These are phyloP conservation scores for Xenus cinereus DNA, from an alignment of 2,113 vertebrate species.

Conservation along the genomic window DNA sequence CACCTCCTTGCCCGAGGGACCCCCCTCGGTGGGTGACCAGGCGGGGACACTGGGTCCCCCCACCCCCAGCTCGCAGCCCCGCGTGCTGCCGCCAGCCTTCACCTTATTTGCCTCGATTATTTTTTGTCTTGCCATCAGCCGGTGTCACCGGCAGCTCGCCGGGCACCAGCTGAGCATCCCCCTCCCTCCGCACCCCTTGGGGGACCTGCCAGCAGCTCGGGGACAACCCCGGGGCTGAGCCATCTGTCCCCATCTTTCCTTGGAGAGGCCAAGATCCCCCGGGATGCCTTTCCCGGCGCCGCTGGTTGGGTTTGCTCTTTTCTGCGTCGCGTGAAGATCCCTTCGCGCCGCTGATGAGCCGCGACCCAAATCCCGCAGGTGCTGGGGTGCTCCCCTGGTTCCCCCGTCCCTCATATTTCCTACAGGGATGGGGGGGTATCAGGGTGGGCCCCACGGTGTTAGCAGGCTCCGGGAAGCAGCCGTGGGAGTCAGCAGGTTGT, in stretches of 20 bases:
- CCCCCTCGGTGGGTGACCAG: fast-evolving
- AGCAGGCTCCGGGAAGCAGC: neutral
- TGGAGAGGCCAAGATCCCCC: neutral
- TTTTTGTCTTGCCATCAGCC: neutral
- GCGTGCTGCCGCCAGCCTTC: neutral
- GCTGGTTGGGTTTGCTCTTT: neutral
- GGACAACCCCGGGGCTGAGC: neutral
- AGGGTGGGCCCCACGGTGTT: neutral
- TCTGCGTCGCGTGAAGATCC: neutral
- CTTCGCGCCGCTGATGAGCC: fast-evolving
- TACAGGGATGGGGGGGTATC: neutral
- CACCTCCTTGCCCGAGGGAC: neutral
- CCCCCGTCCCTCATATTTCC: neutral
- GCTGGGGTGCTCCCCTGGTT: fast-evolving
- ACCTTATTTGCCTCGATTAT: neutral
- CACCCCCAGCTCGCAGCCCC: fast-evolving
- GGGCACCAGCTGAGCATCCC: neutral
- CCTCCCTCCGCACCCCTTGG: neutral
- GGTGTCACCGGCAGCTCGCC: fast-evolving
- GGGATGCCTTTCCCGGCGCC: neutral
- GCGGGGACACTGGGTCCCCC: neutral
- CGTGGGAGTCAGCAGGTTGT: neutral
- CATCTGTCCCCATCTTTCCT: neutral
- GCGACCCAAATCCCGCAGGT: neutral
- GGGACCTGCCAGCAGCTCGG: neutral